Conservation (phyloP, 2,113 vertebrate genomes). For the Cathartes aura region DNA sequence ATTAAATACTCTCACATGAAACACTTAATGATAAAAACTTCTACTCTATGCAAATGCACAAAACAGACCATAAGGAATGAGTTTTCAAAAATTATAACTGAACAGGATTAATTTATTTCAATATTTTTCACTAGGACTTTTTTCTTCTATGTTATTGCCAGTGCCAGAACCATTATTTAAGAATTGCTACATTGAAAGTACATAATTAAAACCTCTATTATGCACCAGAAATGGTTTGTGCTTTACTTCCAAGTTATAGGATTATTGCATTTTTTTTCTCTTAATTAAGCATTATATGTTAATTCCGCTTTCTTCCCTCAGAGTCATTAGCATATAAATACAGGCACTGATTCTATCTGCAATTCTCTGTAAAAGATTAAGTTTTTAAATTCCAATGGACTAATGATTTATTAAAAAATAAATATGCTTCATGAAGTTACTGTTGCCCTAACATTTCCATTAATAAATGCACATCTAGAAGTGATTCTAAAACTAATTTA, state of each 20-base stretch:
- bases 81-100: background rate
- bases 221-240: constrained; percentile 1
- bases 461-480: background rate
- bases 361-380: constrained; percentile 53
- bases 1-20: background rate
- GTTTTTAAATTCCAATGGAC: constrained; percentile 10
- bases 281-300: constrained; percentile 69
- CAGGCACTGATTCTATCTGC: constrained; percentile 11
- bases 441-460: background rate
- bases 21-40: background rate
- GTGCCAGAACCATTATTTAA: constrained; percentile 6
- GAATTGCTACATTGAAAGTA: constrained; percentile 2
- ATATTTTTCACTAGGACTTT: background rate
- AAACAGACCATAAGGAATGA: background rate
- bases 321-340: constrained; percentile 66
- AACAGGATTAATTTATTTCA: constrained; percentile 7
- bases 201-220: constrained; percentile 48
- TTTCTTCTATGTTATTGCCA: background rate
- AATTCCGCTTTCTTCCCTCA: constrained; percentile 59
- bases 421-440: constrained; percentile 17
- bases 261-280: constrained; percentile 52
- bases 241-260: constrained; percentile 60
- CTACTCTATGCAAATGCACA: background rate
- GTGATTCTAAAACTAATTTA: background rate
- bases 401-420: constrained; percentile 41